These are phyloP conservation scores for Camelus bactrianus DNA, from an alignment of 2,113 vertebrate genomes.

Conservation along the genomic window DNA sequence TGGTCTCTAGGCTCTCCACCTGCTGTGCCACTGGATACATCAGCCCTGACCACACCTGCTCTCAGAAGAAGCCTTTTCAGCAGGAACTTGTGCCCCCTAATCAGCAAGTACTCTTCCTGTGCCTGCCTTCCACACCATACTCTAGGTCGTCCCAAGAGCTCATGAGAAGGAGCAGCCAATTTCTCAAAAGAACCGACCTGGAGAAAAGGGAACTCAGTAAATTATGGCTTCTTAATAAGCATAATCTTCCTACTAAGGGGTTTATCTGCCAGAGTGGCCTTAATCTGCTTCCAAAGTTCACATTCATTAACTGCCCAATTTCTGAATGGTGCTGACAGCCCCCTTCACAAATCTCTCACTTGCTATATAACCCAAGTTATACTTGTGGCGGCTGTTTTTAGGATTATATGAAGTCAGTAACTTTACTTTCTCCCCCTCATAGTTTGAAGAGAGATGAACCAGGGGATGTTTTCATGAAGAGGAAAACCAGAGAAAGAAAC, in stretches of 20 bases:
- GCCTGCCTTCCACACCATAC: not conserved
- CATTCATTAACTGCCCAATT: not conserved
- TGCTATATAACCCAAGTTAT: not conserved
- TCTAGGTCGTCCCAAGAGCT: not conserved
- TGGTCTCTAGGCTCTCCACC: not conserved
- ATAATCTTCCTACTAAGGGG: not conserved
- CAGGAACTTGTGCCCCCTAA: not conserved
- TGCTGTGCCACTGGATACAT: not conserved
- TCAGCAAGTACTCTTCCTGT: not conserved
- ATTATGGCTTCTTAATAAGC: not conserved
- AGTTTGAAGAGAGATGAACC: not conserved
- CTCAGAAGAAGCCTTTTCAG: not conserved
- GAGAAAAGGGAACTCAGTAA: not conserved
- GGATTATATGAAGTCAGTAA: constrained; percentile 39
- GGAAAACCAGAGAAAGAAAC: not conserved
- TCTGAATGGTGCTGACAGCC: not conserved
- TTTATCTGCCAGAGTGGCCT: not conserved
- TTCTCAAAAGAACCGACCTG: not conserved
- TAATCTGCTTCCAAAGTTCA: constrained; percentile 37
- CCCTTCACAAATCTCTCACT: not conserved
- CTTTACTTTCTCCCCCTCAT: not conserved
- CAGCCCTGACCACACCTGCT: not conserved
- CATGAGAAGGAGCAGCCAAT: not conserved
- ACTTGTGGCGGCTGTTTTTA: not conserved
- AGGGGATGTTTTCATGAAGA: not conserved